These are phyloP conservation scores for Abrostola tripartita DNA, from an alignment of 2,888 invertebrate species.

Conservation along the genomic window DNA sequence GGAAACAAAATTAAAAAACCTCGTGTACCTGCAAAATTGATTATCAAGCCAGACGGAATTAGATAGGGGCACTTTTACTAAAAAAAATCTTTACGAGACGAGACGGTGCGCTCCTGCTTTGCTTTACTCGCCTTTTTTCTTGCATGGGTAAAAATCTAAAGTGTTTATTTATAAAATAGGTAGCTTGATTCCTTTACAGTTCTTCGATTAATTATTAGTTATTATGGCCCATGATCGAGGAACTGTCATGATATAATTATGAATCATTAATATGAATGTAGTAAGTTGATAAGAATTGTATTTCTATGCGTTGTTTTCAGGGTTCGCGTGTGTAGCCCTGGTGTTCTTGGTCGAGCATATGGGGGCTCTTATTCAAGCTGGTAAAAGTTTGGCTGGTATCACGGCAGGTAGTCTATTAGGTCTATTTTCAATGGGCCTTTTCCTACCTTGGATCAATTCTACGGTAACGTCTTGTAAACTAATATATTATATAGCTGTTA, in stretches of 20 bases:
- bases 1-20: not conserved
- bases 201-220: too few species aligned
- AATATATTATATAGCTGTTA: too few species aligned
- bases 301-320: slow-evolving; percentile 59
- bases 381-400: slow-evolving; percentile 91
- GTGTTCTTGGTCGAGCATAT: slow-evolving; percentile 92
- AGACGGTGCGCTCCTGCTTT: slow-evolving; percentile 1
- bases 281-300: not conserved
- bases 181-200: not conserved
- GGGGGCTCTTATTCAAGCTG: slow-evolving; percentile 91
- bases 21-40: not conserved
- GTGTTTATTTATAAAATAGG: slow-evolving; percentile 3
- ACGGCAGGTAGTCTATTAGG: slow-evolving; percentile 92
- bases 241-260: slow-evolving; percentile 26
- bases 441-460: slow-evolving; percentile 91
- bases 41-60: not conserved
- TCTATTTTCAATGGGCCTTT: slow-evolving; percentile 91
- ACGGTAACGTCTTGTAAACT: slow-evolving; percentile 78
- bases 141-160: slow-evolving; percentile 9
- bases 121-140: not conserved
- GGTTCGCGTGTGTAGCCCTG: slow-evolving; percentile 89
- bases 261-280: not conserved
- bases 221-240: slow-evolving; percentile 36
- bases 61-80: not conserved
- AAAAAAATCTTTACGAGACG: not conserved